A percentile compares a stretch with the other conserved stretches of the same genome.
Evolutionary conservation across 2,797 vertebrate genomes (phyloP).

Genomic region (Siniperca obscura): DNA sequence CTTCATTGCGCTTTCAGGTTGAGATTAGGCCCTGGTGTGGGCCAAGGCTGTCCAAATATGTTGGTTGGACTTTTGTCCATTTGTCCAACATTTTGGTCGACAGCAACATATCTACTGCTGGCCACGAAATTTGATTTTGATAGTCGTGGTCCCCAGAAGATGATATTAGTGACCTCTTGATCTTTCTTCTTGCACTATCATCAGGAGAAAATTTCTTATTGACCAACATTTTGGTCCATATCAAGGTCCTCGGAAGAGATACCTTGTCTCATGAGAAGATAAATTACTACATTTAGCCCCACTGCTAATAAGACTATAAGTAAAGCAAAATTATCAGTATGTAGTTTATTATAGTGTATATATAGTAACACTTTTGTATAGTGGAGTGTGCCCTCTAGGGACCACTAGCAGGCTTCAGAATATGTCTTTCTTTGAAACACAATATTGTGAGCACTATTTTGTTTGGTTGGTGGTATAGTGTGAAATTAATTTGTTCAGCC

Average conservation of each 20-base stretch:
- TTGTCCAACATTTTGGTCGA: not conserved
- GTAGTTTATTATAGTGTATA: not conserved
- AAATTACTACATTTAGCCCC: too few relatives aligned
- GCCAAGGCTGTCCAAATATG: not conserved
- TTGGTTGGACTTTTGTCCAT: not conserved
- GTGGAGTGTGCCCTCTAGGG: slow-evolving; percentile 20
- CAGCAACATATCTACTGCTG: not conserved
- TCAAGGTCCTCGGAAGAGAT: too few relatives aligned
- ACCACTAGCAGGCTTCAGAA: slow-evolving; percentile 26
- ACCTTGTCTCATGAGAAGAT: too few relatives aligned
- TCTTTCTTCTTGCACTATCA: too few relatives aligned
- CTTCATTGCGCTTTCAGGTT: not conserved
- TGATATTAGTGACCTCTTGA: not conserved
- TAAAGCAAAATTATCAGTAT: not conserved
- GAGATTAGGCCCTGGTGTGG: not conserved
- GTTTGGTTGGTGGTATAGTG: not conserved
- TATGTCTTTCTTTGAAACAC: not conserved
- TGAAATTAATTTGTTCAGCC: not conserved
- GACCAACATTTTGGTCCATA: too few relatives aligned
- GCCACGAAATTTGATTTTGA: not conserved
- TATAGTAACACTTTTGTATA: not conserved
- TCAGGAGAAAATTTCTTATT: too few relatives aligned
- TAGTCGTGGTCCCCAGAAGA: not conserved
- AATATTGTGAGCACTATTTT: not conserved
- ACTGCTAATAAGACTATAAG: too few relatives aligned